A percentile compares a stretch with the other conserved stretches of the same genome.
Evolutionary conservation across 1,140 invertebrate species (phyloP).

Genomic region (Mercenaria mercenaria): DNA sequence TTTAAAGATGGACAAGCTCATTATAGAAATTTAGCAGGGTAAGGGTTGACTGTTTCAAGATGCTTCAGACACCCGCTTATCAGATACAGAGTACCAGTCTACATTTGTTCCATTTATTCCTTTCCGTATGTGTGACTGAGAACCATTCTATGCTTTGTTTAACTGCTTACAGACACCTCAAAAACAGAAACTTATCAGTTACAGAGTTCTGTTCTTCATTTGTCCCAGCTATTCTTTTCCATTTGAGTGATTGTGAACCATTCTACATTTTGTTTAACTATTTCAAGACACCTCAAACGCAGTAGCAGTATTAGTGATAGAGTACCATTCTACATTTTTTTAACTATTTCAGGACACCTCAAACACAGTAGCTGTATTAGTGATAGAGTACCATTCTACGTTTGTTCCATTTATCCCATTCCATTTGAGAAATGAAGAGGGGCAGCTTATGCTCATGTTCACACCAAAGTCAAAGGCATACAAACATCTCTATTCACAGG

Average conservation of each 20-base stretch:
- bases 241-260: slow-evolving; percentile 61
- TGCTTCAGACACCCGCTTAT: slow-evolving; percentile 66
- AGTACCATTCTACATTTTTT: not conserved
- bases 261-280: slow-evolving; percentile 20
- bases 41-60: slow-evolving; percentile 65
- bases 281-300: too few species aligned
- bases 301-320: too few species aligned
- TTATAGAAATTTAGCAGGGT: too few species aligned
- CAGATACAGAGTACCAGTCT: slow-evolving; percentile 67
- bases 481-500: slow-evolving; percentile 74
- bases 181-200: too few species aligned
- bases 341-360: slow-evolving; percentile 66
- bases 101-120: slow-evolving; percentile 67
- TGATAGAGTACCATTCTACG: slow-evolving; percentile 66
- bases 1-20: too few species aligned
- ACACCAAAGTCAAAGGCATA: slow-evolving; percentile 75
- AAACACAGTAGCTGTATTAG: slow-evolving; percentile 69
- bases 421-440: slow-evolving; percentile 67
- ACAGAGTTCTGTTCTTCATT: slow-evolving; percentile 65
- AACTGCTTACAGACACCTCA: slow-evolving; percentile 73
- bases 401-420: slow-evolving; percentile 65
- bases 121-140: slow-evolving; percentile 63
- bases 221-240: slow-evolving; percentile 64
- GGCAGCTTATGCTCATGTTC: slow-evolving; percentile 67
- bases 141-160: slow-evolving; percentile 67